Base-by-base conservation (phyloP, 1,140 invertebrate species). In the Drosophila prosaltans region DNA sequence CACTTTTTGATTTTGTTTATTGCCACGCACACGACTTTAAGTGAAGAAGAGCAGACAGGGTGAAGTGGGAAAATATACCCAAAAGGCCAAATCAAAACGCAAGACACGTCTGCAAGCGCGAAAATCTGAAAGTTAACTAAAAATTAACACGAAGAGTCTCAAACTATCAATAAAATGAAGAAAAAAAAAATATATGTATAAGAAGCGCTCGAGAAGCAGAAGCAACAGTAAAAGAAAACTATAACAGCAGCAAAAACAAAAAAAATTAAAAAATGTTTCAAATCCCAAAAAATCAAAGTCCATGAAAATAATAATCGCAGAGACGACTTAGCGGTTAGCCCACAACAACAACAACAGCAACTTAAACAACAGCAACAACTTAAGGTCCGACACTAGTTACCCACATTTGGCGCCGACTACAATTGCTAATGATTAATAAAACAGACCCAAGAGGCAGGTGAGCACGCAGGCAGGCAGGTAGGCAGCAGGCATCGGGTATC, bases 121-220 rank as follows among this genome's bases (percentile, higher is more conserved):
- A 90, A 91, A 91, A 91, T 91, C 90, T 71, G 86, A 91, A 91
- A 91, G 90, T 91, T 91, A 90, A 91, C 90, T 91, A 83, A 91
- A 86, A 88, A 88, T 83, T 89, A 82, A 89, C 86, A 80, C 75
- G 74, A 74, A 72, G 88, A 88, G 64, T 84, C 80, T 81, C 39
- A 88, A 88, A 81, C 84, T 80, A 88, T 88, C 84, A 88, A 88
- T 88, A 88, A 73, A 72, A 80, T 65, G 63, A 78, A 72, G 67
- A 73, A 67, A 59, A 67, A 32, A 51, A 74, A 16, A 0, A 16
- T 16, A 16, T 16, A 16, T 16, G 16, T 16, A 16, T 16, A 16
- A 69, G 58, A 51, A 51, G 62, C 40, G 65, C 26, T 7, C 32
- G 67, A 58, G 65, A 11, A 63, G 65, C 63, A 72, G 67, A 64